Conservation (phyloP, 2,888 invertebrate genomes). For the Nebria brevicollis region DNA sequence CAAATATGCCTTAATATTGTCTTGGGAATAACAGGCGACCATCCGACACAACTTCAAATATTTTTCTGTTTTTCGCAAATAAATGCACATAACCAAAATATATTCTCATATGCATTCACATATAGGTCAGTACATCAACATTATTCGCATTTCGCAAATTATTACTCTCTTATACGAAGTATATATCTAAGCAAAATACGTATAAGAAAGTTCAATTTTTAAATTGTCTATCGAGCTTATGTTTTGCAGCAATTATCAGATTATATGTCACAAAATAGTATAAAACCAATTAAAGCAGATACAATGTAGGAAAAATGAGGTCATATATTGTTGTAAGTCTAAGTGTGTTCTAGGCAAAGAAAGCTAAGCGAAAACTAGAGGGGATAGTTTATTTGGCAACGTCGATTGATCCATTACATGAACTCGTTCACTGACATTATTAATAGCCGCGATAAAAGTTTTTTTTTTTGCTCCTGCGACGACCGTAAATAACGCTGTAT, state of each 20-base stretch:
- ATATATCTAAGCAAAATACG: too few species aligned
- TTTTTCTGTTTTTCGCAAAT: neutral
- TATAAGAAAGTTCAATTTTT: too few species aligned
- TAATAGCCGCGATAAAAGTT: slow-evolving; percentile 32
- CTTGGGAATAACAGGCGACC: slow-evolving; percentile 11
- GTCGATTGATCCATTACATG: slow-evolving; percentile 22
- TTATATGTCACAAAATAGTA: too few species aligned
- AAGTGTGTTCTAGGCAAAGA: too few species aligned
- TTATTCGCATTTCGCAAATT: neutral
- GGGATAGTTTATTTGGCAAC: slow-evolving; percentile 25
- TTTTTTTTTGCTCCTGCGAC: slow-evolving; percentile 10
- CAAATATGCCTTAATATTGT: slow-evolving; percentile 46
- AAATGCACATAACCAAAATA: neutral
- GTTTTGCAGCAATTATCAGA: too few species aligned
- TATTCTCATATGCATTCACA: neutral
- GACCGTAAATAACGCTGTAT: slow-evolving; percentile 16
- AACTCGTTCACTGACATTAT: slow-evolving; percentile 29
- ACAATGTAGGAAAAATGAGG: too few species aligned
- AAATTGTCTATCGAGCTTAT: too few species aligned
- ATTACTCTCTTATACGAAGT: too few species aligned
- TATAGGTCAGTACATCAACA: neutral
- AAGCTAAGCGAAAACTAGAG: neutral
- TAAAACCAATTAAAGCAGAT: too few species aligned
- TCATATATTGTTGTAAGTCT: too few species aligned
- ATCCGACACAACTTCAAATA: slow-evolving; percentile 8